phyloP scores from a whole-genome alignment of 2,888 invertebrate species.

The Litoditis marina region DNA sequence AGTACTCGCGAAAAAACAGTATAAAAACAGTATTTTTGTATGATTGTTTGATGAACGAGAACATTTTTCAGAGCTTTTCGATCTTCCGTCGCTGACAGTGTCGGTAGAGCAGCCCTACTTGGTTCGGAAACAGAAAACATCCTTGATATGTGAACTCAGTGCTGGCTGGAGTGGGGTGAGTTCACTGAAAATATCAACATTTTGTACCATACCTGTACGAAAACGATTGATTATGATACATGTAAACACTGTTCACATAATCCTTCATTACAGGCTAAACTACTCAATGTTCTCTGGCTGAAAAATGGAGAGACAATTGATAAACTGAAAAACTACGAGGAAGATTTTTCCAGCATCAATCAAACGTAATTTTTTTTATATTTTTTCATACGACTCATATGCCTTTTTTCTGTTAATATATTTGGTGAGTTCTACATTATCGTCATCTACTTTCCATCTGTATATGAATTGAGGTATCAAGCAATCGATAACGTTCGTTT shows the following conservation, averaged over 20 bases:
- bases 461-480: background rate
- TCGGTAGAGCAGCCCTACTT: conserved; percentile 39
- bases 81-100: conserved; percentile 41
- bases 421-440: no score
- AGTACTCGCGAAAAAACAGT: no score
- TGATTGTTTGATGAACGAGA: background rate
- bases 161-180: conserved; percentile 32
- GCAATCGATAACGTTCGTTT: background rate
- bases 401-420: no score
- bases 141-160: conserved; percentile 38
- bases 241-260: no score
- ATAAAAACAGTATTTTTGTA: no score
- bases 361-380: no score
- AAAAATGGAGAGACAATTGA: conserved; percentile 42
- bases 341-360: no score
- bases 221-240: no score
- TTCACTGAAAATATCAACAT: background rate
- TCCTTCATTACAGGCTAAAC: conserved; percentile 15
- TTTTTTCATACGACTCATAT: no score
- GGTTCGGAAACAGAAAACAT: conserved; percentile 22
- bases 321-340: conserved; percentile 2
- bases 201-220: no score
- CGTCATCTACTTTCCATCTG: background rate
- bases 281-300: conserved; percentile 40
- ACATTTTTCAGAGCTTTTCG: conserved; percentile 38